Percentiles rank a stretch among this genome's conserved stretches.
phyloP scores from a whole-genome alignment of 64 coral and sea anemone genomes.

The Cladopsammia gracilis region DNA sequence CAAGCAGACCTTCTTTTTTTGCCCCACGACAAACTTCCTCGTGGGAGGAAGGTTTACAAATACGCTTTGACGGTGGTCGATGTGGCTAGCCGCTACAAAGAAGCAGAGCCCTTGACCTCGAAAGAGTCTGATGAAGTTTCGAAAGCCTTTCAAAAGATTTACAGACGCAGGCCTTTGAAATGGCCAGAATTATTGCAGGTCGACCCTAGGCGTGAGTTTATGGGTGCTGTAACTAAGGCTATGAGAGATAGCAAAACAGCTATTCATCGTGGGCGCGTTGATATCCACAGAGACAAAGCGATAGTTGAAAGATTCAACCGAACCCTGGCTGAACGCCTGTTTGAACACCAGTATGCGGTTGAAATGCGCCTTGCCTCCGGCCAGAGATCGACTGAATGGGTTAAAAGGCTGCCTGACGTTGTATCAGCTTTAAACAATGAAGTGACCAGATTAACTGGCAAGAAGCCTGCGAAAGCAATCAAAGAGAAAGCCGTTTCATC shows the following conservation, averaged over 20 bases:
- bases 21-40: too few relatives aligned
- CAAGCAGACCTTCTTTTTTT: too few relatives aligned
- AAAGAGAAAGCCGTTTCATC: background rate
- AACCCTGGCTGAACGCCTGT: background rate
- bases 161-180: background rate
- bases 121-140: background rate
- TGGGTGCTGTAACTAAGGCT: background rate
- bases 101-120: too few relatives aligned
- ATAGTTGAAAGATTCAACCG: constrained; percentile 8
- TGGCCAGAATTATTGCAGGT: background rate
- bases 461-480: constrained; percentile 3
- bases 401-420: constrained; percentile 19
- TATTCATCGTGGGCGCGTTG: background rate
- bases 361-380: background rate
- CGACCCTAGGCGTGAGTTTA: background rate
- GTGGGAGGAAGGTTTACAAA: too few relatives aligned
- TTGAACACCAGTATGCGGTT: background rate
- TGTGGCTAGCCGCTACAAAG: too few relatives aligned
- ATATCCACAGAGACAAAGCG: background rate
- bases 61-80: too few relatives aligned
- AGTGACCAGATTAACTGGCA: constrained; percentile 16
- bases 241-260: background rate
- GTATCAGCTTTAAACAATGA: constrained; percentile 40
- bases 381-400: background rate
- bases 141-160: background rate